Evolutionary conservation across 1,140 invertebrate genomes (phyloP), one percentile per base, ranked within the genome.

Genomic region (Drosophila insularis): DNA sequence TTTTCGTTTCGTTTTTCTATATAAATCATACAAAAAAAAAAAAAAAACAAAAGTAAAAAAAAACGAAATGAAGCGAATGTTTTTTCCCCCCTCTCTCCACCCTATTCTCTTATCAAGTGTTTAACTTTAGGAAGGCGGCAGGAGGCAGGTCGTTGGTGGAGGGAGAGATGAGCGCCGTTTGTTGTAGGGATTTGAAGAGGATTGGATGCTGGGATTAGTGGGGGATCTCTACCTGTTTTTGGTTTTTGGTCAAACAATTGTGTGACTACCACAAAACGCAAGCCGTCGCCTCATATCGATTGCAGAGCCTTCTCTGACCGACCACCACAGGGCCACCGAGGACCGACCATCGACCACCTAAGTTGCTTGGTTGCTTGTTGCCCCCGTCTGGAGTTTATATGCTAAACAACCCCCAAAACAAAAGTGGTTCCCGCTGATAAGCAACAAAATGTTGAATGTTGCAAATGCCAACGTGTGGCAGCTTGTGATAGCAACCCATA

Each of bases 391-490:
- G 39, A 86, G 71, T 50, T 19, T 19, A n/a, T 76, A 87, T 75
- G 71, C 71, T 73, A 87, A 86, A 79, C 80, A 79, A 86, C 80
- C 82, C 82, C 76, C 69, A 63, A 72, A 80, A 35, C 19, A 43
- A 66, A 69, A 19, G 54, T 53, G 75, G 39, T 64, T 63, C 21
- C 50, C 64, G 68, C 71, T 86, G 82, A 86, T 86, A 86, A 87
- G 82, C 67, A 78, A 82, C 76, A 82, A 84, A 87, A 87, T 87
- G 82, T 87, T 87, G 82, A 86, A 77, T 71, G 74, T 77, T 78
- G 74, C 67, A 75, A 89, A 77, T 87, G 79, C 68, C 81, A 87
- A 86, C 84, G 82, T 86, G 82, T 86, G 82, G 82, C 82, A 87
- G 82, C 82, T 82, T 86, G 79, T 87, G 82, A 86, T 86, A 86